These are phyloP conservation scores for Zingel zingel DNA, from an alignment of 2,113 vertebrate genomes.

Conservation along the genomic window DNA sequence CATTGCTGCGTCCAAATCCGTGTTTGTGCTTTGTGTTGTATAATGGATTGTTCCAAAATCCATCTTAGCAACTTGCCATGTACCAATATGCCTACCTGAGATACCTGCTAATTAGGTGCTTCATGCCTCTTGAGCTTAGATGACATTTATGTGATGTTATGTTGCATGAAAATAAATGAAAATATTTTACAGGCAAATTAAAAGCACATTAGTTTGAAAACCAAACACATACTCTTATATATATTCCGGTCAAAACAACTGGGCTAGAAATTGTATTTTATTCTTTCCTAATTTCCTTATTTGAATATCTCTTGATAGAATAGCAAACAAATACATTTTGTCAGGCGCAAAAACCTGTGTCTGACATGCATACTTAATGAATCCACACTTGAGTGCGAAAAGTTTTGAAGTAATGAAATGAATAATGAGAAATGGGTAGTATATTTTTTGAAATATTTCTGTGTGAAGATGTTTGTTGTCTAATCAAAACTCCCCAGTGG, in stretches of 20 bases:
- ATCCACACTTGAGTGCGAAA: constrained; percentile 8
- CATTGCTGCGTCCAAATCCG: background rate
- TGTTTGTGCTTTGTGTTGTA: constrained; percentile 14
- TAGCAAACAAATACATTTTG: background rate
- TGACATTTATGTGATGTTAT: constrained; percentile 25
- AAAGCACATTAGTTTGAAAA: constrained; percentile 18
- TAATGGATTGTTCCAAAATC: constrained; percentile 25
- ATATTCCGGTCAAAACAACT: background rate
- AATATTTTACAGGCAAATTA: constrained; percentile 9
- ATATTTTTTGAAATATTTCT: constrained; percentile 21
- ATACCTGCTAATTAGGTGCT: background rate
- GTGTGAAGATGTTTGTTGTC: constrained; percentile 20
- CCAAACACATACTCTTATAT: too few relatives aligned
- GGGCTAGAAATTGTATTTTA: background rate
- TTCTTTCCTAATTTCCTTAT: constrained; percentile 7
- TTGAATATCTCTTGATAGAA: constrained; percentile 23
- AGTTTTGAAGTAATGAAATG: constrained; percentile 15
- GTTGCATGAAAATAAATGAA: constrained; percentile 11
- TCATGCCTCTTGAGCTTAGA: constrained; percentile 16
- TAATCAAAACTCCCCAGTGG: constrained; percentile 26
- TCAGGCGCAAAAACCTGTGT: constrained; percentile 2
- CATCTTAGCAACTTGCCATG: background rate
- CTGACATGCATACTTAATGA: constrained; percentile 7
- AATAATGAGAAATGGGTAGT: constrained; percentile 21
- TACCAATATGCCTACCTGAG: constrained; percentile 17